phyloP scores from a whole-genome alignment of 2,113 vertebrate genomes.

The Rhinichthys klamathensis region DNA sequence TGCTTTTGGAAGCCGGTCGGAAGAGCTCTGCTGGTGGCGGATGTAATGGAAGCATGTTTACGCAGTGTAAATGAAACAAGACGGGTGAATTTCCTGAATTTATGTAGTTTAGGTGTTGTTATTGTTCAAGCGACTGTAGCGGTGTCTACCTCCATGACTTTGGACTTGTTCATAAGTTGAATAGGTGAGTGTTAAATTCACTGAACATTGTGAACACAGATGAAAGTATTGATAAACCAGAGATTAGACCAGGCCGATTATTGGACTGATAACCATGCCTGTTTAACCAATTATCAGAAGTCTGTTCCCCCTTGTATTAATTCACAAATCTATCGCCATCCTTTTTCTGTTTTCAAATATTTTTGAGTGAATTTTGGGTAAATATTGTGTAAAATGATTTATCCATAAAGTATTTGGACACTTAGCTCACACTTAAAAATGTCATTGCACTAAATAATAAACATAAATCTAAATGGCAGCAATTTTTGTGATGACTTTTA shows the following conservation, averaged over 20 bases:
- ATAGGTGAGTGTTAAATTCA: background rate
- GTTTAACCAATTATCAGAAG: background rate
- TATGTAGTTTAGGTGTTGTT: slow-evolving; percentile 2
- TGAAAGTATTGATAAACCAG: background rate
- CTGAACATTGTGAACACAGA: background rate
- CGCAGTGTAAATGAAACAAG: slow-evolving; percentile 12
- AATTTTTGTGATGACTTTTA: background rate
- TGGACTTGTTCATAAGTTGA: background rate
- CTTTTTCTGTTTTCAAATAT: background rate
- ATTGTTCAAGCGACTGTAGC: too few relatives aligned
- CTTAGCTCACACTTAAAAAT: background rate
- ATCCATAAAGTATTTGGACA: background rate
- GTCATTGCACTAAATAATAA: background rate
- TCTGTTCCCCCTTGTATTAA: background rate
- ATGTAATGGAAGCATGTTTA: slow-evolving; percentile 8
- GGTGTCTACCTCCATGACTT: background rate
- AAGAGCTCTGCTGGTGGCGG: background rate
- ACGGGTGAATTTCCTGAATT: background rate
- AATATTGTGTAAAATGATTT: background rate
- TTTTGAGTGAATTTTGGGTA: background rate
- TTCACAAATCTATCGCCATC: background rate
- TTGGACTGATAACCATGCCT: background rate
- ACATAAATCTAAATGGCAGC: background rate
- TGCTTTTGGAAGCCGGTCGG: background rate
- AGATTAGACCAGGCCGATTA: background rate